A percentile compares a stretch with the other conserved stretches of the same genome.
These are phyloP conservation scores for Nilaparvata lugens DNA, from an alignment of 1,140 invertebrate genomes.

Conservation along the genomic window DNA sequence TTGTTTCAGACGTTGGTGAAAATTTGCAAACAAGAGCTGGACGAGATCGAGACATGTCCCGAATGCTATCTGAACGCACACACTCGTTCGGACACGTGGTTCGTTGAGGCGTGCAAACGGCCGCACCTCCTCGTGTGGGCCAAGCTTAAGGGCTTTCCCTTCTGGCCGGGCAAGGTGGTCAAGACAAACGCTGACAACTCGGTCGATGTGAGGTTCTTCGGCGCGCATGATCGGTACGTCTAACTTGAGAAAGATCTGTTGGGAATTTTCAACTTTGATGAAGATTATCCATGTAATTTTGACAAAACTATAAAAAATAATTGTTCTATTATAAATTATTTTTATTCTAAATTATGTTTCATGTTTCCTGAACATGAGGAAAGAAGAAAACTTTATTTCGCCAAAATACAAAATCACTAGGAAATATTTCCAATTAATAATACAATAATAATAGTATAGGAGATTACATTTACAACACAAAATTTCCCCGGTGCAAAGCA, in stretches of 20 bases:
- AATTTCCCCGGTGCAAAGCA: too few species aligned
- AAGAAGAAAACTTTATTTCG: not conserved
- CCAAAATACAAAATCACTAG: too few species aligned
- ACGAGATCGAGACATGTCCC: conserved; percentile 87
- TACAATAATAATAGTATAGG: too few species aligned
- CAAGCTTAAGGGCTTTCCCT: conserved; percentile 88
- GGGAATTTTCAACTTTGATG: too few species aligned
- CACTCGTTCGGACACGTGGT: conserved; percentile 73
- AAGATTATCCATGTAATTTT: too few species aligned
- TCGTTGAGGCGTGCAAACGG: conserved; percentile 72
- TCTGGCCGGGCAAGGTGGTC: conserved; percentile 91
- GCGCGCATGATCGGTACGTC: conserved; percentile 70
- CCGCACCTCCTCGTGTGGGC: conserved; percentile 88
- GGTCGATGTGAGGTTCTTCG: conserved; percentile 89
- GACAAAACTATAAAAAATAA: too few species aligned
- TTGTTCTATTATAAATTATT: too few species aligned
- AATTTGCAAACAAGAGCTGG: conserved; percentile 74
- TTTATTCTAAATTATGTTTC: not conserved
- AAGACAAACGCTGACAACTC: conserved; percentile 54
- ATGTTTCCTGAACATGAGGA: not conserved
- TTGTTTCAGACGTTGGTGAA: conserved; percentile 73
- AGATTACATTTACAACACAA: too few species aligned
- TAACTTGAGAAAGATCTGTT: not conserved
- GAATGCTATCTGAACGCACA: conserved; percentile 84
- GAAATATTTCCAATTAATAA: too few species aligned